Conservation (phyloP, 2,113 vertebrate species). For the Empidonax traillii region DNA sequence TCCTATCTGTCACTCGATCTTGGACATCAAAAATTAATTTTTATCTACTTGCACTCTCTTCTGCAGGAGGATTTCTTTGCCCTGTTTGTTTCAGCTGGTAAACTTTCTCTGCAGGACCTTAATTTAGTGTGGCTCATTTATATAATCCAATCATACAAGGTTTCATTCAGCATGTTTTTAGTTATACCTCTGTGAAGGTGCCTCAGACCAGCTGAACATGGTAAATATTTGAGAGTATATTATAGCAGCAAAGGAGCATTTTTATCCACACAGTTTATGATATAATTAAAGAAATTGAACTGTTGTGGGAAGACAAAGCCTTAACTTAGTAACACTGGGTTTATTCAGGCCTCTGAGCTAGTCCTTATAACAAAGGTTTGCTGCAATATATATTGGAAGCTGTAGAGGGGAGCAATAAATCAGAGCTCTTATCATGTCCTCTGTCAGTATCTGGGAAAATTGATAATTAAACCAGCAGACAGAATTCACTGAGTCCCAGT, state of each 20-base stretch:
- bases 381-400: background rate
- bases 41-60: background rate
- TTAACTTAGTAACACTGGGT: background rate
- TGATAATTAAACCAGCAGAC: conserved; percentile 34
- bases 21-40: background rate
- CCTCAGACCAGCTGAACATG: background rate
- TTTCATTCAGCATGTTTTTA: background rate
- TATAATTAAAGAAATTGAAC: conserved; percentile 19
- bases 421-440: conserved; percentile 1
- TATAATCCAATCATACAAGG: background rate
- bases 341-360: background rate
- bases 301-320: background rate
- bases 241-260: background rate
- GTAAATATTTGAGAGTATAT: background rate
- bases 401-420: background rate
- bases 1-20: background rate
- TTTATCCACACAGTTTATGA: background rate
- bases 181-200: background rate
- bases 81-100: background rate
- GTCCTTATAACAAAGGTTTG: background rate
- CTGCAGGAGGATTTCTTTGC: background rate
- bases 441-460: conserved; percentile 16
- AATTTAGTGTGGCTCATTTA: background rate
- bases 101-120: background rate
- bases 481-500: background rate